phyloP scores from a whole-genome alignment of 2,113 vertebrate genomes.

The Hemiprocne comata region DNA sequence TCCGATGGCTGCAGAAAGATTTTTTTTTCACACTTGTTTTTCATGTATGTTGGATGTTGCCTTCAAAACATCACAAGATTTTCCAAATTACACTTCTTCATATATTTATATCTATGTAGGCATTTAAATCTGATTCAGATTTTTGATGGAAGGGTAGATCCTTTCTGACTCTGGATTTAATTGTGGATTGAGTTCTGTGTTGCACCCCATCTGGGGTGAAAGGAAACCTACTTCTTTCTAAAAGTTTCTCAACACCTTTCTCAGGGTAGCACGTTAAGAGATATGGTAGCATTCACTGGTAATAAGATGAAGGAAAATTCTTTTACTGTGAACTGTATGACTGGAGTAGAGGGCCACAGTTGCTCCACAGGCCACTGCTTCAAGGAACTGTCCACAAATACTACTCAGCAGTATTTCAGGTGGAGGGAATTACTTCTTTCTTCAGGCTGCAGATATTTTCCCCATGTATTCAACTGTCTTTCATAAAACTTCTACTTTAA shows the following conservation, averaged over 20 bases:
- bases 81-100: accelerated
- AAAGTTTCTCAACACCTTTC: not conserved
- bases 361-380: not conserved
- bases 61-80: not conserved
- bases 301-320: not conserved
- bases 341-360: not conserved
- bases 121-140: not conserved
- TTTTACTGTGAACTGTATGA: not conserved
- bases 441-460: not conserved
- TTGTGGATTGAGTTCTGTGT: not conserved
- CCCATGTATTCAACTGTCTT: not conserved
- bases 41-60: not conserved
- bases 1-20: not conserved
- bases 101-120: not conserved
- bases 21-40: not conserved
- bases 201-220: not conserved
- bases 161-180: not conserved
- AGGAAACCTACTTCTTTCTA: not conserved
- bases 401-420: not conserved
- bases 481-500: not conserved
- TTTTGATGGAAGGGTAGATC: not conserved
- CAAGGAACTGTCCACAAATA: not conserved
- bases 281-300: not conserved
- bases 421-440: not conserved
- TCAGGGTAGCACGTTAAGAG: not conserved